These are phyloP conservation scores for Oenanthe oenanthe DNA, from an alignment of 2,113 vertebrate genomes.

Conservation along the genomic window DNA sequence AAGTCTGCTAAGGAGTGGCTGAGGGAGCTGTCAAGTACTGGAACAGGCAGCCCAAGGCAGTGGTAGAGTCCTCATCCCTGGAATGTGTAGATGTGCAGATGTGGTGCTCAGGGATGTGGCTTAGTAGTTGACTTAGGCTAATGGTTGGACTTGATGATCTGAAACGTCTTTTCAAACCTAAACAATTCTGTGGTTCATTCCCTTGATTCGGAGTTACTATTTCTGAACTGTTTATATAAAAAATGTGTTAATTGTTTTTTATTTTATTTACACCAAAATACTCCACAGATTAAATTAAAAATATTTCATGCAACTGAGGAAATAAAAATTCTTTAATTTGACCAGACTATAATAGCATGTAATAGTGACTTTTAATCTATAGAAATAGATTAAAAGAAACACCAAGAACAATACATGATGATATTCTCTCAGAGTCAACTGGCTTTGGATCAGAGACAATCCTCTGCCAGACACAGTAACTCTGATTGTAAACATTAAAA, in stretches of 20 bases:
- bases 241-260: neutral
- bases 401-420: neutral
- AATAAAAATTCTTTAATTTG: neutral
- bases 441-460: neutral
- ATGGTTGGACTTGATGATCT: neutral
- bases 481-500: neutral
- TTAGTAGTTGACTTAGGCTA: neutral
- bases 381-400: neutral
- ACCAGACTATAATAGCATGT: neutral
- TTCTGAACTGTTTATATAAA: neutral
- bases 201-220: neutral
- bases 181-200: neutral
- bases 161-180: neutral
- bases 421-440: neutral
- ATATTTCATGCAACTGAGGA: neutral
- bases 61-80: neutral
- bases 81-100: neutral
- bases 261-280: neutral
- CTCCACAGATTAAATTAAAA: neutral
- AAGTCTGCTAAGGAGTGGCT: fast-evolving
- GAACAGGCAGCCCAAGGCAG: neutral
- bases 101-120: neutral
- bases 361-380: neutral
- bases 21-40: neutral
- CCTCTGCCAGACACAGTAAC: neutral